Evolutionary conservation across 2,888 invertebrate genomes (phyloP), one percentile per base, ranked within the genome.

Genomic region (Agrotis clavis): DNA sequence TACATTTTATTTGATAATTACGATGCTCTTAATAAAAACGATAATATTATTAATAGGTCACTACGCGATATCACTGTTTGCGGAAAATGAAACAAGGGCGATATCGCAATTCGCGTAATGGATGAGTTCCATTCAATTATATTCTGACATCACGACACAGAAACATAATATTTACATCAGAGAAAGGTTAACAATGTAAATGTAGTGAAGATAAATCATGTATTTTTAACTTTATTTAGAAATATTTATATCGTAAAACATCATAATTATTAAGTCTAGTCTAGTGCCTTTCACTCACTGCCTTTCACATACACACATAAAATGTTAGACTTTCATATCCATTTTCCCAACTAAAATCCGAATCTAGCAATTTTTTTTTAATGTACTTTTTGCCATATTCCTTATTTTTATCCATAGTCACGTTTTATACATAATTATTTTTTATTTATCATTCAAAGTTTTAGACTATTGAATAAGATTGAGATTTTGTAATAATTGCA

Each of bases 1-100:
- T 60, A 2, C 19, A n/a, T n/a, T n/a, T 50, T 30, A 51, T 25
- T 53, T 47, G 18, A 59, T 30, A 41, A 41, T 41, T 41, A n/a
- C 53, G 19, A 71, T n/a, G 59, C 51, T 62, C 65, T 68, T 35
- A 57, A 13, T 13, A 21, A 57, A 66, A 70, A 54, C 11, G 50
- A 59, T 71, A 61, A 66, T 71, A 74, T 62, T 64, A 66, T 14
- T 75, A 67, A 66, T 75, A 68, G 77, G 83, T 71, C 77, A 65
- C 66, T 54, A 71, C 53, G 61, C 72, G 70, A 72, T 85, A 83
- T 64, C 51, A 81, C 71, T 83, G 78, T 83, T 85, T 81, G 61
- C 69, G 82, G 81, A 77, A 83, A 76, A 51, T 14, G n/a, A 54
- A 54, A 51, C 81, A 83, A 77, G 81, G 80, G 48, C 71, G 57